Base-by-base conservation (phyloP, 2,113 vertebrate genomes). In the Sorex fumeus region DNA sequence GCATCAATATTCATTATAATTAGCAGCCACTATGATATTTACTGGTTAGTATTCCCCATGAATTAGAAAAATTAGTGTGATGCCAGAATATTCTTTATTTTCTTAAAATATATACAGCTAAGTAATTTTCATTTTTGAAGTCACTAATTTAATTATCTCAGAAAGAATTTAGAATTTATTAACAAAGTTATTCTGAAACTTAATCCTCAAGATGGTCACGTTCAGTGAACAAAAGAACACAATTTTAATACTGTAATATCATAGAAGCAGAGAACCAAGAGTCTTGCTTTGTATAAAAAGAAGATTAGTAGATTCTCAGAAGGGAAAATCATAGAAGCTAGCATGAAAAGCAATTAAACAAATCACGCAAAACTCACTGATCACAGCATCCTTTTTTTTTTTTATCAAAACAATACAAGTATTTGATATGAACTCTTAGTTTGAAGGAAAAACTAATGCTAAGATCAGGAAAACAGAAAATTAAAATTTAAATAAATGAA, bases 261-360 rank as follows among this genome's bases (percentile, higher is more conserved):
- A 85, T 15, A 71, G 47, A 34, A 84, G 34, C 40, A 93, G 69
- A 69, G 34, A 85, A 80, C n/a, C 1, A 27, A 71, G 66, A 64
- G 15, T 15, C 34, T 93, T 1, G 4, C 25, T 79, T 75, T 93
- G 32, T 90, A 4, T 53, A 40, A n/a, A 9, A 13, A 32, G 5
- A 74, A 87, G 40, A 87, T 93, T 80, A 87, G 36, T 18, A 81
- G 40, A 71, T 71, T 89, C 75, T 94, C 69, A 78, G 47, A 95
- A 92, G 34, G 57, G 11, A 90, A 57, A 72, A 62, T 27, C 27
- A 47, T 25, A 45, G 3, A 5, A 69, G 21, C 15, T 64, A 69
- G n/a, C 32, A 70, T 62, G 34, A 27, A 90, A 94, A 93, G 69
- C n/a, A 94, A 75, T 82, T 78, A 90, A 89, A 87, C 28, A 77